These are phyloP conservation scores for Stenodema calcarata DNA, from an alignment of 2,888 invertebrate genomes.

Conservation along the genomic window DNA sequence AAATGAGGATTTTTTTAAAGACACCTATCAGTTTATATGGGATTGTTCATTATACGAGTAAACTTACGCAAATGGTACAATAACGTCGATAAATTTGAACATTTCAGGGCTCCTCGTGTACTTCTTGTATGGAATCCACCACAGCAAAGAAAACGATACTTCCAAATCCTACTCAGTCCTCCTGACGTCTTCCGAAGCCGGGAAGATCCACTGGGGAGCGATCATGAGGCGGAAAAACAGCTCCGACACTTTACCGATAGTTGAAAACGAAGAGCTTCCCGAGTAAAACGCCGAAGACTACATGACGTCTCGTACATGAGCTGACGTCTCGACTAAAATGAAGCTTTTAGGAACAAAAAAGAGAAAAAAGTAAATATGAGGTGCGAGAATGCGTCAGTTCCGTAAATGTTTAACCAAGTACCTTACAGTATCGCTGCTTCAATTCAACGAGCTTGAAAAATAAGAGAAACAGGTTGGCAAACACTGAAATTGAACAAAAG, in stretches of 20 bases:
- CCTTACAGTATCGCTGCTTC: not conserved
- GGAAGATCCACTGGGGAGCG: conserved; percentile 69
- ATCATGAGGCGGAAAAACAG: conserved; percentile 53
- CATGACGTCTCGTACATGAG: too few relatives aligned
- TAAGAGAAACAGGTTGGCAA: not conserved
- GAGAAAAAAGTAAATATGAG: not conserved
- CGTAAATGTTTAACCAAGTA: not conserved
- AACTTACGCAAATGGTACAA: not conserved
- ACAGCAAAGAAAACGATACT: conserved; percentile 77
- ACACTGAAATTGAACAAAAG: too few relatives aligned
- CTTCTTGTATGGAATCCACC: conserved; percentile 84
- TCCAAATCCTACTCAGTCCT: conserved; percentile 69
- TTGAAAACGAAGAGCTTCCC: conserved; percentile 57
- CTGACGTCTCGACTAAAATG: not conserved
- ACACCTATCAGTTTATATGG: too few relatives aligned
- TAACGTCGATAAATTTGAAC: conserved; percentile 56
- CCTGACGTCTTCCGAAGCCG: conserved; percentile 71
- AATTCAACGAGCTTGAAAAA: not conserved
- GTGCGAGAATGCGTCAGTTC: not conserved
- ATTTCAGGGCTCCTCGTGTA: conserved; percentile 77
- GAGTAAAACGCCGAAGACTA: conserved; percentile 45
- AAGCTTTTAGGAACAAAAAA: not conserved
- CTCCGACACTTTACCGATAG: conserved; percentile 58
- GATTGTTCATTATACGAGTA: too few relatives aligned
- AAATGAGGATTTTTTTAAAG: too few relatives aligned